Evolutionary conservation across 1,140 invertebrate species (phyloP).

Genomic region (Chelonus insularis): DNA sequence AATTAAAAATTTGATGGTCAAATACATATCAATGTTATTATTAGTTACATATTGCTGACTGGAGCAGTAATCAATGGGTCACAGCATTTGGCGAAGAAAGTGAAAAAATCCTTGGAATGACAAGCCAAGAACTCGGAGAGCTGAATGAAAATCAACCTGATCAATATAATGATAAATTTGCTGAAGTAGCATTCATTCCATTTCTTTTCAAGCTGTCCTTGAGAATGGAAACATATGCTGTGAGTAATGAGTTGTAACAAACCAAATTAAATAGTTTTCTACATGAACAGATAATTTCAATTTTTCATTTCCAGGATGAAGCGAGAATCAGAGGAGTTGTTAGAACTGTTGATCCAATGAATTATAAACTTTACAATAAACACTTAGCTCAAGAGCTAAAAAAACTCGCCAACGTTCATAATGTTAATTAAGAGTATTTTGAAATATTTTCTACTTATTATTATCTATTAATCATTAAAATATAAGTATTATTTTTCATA

Average conservation of each 20-base stretch:
- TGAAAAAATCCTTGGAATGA: conserved; percentile 77
- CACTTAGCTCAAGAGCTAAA: conserved; percentile 71
- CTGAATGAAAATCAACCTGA: conserved; percentile 67
- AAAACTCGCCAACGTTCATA: conserved; percentile 5
- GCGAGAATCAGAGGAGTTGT: conserved; percentile 76
- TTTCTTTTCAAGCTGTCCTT: conserved; percentile 81
- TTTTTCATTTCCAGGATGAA: conserved; percentile 70
- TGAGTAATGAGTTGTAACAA: no score
- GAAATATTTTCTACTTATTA: no score
- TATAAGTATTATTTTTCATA: no score
- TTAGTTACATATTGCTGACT: conserved; percentile 80
- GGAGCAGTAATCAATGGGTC: conserved; percentile 79
- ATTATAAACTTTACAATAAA: conserved; percentile 75
- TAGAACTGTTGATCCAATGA: conserved; percentile 68
- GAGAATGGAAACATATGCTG: conserved; percentile 90
- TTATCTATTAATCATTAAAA: no score
- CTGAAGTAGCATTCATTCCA: conserved; percentile 75
- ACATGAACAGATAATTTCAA: no score
- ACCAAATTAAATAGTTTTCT: no score
- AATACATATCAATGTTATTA: conserved; percentile 26
- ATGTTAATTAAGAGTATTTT: conserved; percentile 2
- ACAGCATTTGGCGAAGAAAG: conserved; percentile 88
- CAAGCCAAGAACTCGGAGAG: conserved; percentile 78
- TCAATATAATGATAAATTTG: conserved; percentile 67
- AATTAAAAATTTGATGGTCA: conserved; percentile 13